phyloP scores from a whole-genome alignment of 2,113 vertebrate genomes.

The Fregata magnificens region DNA sequence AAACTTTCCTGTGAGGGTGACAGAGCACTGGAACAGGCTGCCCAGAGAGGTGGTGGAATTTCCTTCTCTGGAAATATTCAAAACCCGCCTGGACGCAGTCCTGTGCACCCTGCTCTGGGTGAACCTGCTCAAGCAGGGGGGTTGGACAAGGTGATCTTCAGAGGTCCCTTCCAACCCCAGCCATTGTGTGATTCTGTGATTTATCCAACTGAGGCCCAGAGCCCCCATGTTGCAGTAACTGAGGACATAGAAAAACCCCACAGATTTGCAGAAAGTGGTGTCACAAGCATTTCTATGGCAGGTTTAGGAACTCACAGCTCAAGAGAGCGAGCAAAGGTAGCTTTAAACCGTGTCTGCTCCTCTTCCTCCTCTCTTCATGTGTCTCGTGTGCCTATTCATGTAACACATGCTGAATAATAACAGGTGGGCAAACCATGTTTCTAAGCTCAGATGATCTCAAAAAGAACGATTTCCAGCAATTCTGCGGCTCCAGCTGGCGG shows the following conservation, averaged over 20 bases:
- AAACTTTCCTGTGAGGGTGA: no score
- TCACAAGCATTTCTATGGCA: not conserved
- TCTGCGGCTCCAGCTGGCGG: not conserved
- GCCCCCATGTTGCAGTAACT: not conserved
- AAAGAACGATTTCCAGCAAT: not conserved
- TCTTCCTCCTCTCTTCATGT: not conserved
- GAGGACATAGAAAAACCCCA: not conserved
- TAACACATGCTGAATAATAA: not conserved
- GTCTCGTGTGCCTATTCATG: not conserved
- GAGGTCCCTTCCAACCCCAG: no score
- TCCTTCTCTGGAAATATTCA: no score
- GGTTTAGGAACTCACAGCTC: not conserved
- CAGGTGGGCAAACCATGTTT: not conserved
- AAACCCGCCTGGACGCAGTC: no score
- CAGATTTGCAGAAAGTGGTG: not conserved
- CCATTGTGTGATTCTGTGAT: no score
- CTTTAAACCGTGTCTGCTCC: not conserved
- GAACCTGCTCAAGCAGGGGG: no score
- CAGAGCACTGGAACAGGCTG: no score
- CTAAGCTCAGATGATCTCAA: not conserved
- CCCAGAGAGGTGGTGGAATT: no score
- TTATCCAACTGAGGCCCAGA: not conserved
- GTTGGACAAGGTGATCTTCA: no score
- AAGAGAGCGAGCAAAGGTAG: not conserved
- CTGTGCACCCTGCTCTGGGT: no score